phyloP scores from a whole-genome alignment of 2,113 vertebrate genomes.

The Phylloscopus trochilus region DNA sequence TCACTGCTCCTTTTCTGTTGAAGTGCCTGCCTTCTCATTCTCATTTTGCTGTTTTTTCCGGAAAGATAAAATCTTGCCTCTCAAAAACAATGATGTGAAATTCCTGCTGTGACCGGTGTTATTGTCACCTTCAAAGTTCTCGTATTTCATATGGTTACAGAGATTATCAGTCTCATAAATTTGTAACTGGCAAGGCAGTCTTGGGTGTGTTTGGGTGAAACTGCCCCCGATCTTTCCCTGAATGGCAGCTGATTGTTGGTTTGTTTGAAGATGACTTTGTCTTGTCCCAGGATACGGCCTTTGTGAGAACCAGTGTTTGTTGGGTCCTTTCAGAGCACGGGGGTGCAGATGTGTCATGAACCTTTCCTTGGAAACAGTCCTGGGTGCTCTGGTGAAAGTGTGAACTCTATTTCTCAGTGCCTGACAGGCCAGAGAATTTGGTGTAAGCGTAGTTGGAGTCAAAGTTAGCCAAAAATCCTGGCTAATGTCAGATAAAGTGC shows the following conservation, averaged over 20 bases:
- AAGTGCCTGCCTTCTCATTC: background rate
- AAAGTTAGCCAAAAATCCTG: background rate
- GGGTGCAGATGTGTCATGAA: rapidly evolving
- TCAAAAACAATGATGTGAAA: background rate
- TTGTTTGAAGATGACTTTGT: background rate
- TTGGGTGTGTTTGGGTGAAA: background rate
- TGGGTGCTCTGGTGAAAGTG: background rate
- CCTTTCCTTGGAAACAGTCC: background rate
- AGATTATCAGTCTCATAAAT: background rate
- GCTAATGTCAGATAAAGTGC: background rate
- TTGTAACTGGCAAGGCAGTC: background rate
- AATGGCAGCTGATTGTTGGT: background rate
- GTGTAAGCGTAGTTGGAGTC: background rate
- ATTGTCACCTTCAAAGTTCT: slow-evolving; percentile 28
- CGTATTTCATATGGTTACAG: background rate
- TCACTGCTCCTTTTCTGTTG: background rate
- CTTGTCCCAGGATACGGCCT: background rate
- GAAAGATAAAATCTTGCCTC: slow-evolving; percentile 29
- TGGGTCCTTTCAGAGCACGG: background rate
- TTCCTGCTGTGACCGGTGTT: slow-evolving; percentile 16
- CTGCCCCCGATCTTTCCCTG: background rate
- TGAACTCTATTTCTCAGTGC: background rate
- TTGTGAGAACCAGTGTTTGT: background rate
- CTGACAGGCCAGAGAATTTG: background rate
- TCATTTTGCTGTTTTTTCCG: background rate